Conservation (phyloP, 2,888 invertebrate genomes). For the Pardosa pseudoannulata region DNA sequence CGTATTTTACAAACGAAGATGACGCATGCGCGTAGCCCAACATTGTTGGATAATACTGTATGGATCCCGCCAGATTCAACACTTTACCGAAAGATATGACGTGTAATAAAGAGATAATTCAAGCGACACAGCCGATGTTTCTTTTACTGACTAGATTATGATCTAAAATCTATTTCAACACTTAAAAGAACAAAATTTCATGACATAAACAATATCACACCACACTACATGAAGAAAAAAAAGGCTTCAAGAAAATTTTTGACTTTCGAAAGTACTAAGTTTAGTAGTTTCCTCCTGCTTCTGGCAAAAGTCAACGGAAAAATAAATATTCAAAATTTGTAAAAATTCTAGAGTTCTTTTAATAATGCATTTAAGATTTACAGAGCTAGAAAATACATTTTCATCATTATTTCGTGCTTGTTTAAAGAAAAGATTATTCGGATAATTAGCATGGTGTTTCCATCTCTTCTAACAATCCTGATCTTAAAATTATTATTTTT, state of each 20-base stretch:
- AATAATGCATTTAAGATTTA: no score
- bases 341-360: no score
- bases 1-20: conserved; percentile 50
- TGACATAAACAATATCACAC: conserved; percentile 20
- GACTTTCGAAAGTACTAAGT: conserved; percentile 23
- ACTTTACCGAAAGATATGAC: conserved; percentile 44
- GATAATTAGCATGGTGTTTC: no score
- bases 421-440: no score
- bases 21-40: conserved; percentile 68
- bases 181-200: background rate
- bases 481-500: no score
- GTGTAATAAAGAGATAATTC: conserved; percentile 21
- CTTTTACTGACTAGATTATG: background rate
- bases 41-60: conserved; percentile 47
- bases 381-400: no score
- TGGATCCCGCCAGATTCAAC: conserved; percentile 66
- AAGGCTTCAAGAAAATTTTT: conserved; percentile 48
- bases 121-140: background rate
- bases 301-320: background rate
- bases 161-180: background rate
- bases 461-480: no score
- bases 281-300: conserved; percentile 23
- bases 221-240: conserved; percentile 13
- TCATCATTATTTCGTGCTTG: no score
- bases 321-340: conserved; percentile 7